Base-by-base conservation (phyloP, 2,888 invertebrate species). In the Sceliomorpha sp. region DNA sequence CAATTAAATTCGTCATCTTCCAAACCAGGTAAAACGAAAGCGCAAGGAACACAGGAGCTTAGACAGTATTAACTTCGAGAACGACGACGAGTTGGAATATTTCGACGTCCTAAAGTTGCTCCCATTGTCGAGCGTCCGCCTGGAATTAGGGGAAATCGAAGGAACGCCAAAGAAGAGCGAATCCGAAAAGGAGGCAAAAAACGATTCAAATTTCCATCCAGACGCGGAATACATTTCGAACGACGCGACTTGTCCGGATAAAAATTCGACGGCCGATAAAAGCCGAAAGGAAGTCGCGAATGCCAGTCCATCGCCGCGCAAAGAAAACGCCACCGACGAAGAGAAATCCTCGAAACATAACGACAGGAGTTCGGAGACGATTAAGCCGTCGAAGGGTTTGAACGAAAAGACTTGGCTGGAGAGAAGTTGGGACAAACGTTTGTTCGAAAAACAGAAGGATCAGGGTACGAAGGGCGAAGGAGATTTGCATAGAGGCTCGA, bases 1-100 rank as follows among this genome's bases (percentile, higher is more conserved):
- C n/a, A n/a, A n/a, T n/a, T n/a, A n/a, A n/a, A n/a, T n/a, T n/a
- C n/a, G n/a, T n/a, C n/a, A n/a, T n/a, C n/a, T n/a, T n/a, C n/a
- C n/a, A n/a, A n/a, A n/a, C n/a, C 69, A 88, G 88, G 87, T 86
- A 1, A 88, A 87, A 50, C 80, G 87, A n/a, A 88, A 87, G 51
- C 85, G 87, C 32, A 88, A 88, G 62, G 86, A 87, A 34, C 87
- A 88, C 63, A 63, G 87, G 13, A 88, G 88, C 47, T 64, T 88
- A 34, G 88, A 88, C 66, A 88, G 87, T 55, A 84, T 88, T 42
- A 71, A 87, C 6, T 83, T 84, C 44, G 88, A 88, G 67, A 86
- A 87, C 72, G 86, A 86, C 29, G 77, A 79, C 31, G 88, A 88
- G 55, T 63, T 88, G 39, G 87, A 88, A 42, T 88, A 88, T 63